A percentile compares a stretch with the other conserved stretches of the same genome.
Conservation (phyloP, 1,140 invertebrate species). For the Pseudobourletiella spinata region DNA sequence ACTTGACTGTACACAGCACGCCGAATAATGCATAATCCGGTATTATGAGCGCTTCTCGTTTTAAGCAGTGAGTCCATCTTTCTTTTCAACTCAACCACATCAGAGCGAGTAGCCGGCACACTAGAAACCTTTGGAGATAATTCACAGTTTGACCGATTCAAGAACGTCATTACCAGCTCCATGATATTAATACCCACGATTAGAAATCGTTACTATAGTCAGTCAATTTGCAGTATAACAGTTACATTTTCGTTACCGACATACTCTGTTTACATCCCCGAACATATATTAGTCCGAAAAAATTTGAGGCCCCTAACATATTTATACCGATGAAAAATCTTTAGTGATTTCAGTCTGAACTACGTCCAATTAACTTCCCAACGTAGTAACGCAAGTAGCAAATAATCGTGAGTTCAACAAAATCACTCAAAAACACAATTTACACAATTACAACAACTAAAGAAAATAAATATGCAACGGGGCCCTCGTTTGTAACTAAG, state of each 20-base stretch:
- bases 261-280: too few species aligned
- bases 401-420: too few species aligned
- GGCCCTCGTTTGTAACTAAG: too few species aligned
- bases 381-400: background rate
- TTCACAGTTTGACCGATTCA: background rate
- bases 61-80: constrained; percentile 84
- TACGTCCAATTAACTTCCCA: background rate
- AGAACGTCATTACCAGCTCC: background rate
- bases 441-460: too few species aligned
- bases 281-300: too few species aligned
- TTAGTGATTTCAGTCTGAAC: background rate
- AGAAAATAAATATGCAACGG: too few species aligned
- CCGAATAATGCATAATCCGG: constrained; percentile 90
- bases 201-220: too few species aligned
- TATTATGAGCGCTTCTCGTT: constrained; percentile 84
- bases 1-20: constrained; percentile 91
- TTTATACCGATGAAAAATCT: too few species aligned
- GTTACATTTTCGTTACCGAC: too few species aligned
- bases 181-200: background rate
- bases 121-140: constrained; percentile 66
- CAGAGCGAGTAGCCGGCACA: constrained; percentile 84
- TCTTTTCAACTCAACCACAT: constrained; percentile 92
- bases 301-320: too few species aligned
- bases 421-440: too few species aligned
- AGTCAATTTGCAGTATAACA: background rate